These are phyloP conservation scores for Gracilinanus agilis DNA, from an alignment of 2,113 vertebrate species.

Conservation along the genomic window DNA sequence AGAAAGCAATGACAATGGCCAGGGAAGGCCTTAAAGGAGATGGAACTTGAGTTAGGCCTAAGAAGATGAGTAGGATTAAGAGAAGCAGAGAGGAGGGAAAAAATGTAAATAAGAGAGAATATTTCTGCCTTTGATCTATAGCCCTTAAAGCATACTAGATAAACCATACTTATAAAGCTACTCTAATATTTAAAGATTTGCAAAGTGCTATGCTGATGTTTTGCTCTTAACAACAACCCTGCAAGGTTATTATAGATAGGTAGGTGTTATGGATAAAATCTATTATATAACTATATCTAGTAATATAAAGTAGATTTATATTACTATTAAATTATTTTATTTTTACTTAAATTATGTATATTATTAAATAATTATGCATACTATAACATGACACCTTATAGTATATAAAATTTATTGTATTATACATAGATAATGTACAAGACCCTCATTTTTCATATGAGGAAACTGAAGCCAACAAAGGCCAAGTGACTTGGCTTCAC, in stretches of 20 bases:
- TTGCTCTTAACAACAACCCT: background rate
- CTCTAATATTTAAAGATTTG: background rate
- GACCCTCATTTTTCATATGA: background rate
- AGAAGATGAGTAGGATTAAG: background rate
- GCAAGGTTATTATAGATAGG: background rate
- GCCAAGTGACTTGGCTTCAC: background rate
- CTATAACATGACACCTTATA: too few relatives aligned
- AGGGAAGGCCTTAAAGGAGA: background rate
- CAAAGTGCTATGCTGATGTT: background rate
- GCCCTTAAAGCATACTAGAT: background rate
- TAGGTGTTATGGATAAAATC: background rate
- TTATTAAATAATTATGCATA: too few relatives aligned
- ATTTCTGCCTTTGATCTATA: background rate
- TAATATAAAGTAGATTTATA: too few relatives aligned
- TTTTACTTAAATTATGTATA: too few relatives aligned
- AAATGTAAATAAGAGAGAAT: slow-evolving; percentile 1
- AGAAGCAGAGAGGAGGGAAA: background rate
- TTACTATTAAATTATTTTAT: too few relatives aligned
- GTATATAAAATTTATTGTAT: too few relatives aligned
- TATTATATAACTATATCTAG: too few relatives aligned
- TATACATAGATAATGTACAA: background rate
- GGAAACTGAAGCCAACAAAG: background rate
- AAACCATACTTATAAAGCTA: background rate
- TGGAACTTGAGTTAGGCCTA: background rate
- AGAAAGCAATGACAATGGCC: background rate